These are phyloP conservation scores for Nipponia nippon DNA, from an alignment of 2,113 vertebrate genomes.

Conservation along the genomic window DNA sequence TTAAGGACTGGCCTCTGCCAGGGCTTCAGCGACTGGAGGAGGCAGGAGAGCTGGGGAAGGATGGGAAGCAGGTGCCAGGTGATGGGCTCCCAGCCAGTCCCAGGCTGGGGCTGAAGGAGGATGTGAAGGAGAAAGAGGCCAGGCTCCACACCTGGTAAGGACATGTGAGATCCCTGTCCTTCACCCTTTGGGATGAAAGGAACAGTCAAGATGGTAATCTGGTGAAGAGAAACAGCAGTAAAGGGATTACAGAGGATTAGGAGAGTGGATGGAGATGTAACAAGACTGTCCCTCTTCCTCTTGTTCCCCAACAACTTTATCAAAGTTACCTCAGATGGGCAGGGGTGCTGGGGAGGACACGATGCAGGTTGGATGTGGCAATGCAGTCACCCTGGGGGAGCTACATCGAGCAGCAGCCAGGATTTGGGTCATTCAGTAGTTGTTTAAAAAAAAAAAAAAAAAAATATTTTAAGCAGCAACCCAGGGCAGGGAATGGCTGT, in stretches of 20 bases:
- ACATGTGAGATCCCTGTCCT: background rate
- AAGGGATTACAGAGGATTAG: background rate
- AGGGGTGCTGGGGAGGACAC: fast-evolving
- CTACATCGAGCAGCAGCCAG: background rate
- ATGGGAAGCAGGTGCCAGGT: background rate
- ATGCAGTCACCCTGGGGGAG: background rate
- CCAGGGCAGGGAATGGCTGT: background rate
- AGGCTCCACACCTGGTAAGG: background rate
- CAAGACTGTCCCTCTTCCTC: background rate
- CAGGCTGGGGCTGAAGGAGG: background rate
- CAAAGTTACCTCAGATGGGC: background rate
- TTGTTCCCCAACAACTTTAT: background rate
- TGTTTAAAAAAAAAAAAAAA: background rate
- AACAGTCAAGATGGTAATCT: background rate
- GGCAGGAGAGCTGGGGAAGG: background rate
- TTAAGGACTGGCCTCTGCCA: background rate
- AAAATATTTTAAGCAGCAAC: constrained; percentile 14
- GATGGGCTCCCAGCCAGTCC: background rate
- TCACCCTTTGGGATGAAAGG: background rate
- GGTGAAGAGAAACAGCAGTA: background rate
- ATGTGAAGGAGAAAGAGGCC: background rate
- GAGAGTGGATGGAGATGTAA: background rate
- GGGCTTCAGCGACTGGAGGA: background rate
- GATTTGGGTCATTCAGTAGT: constrained; percentile 42
- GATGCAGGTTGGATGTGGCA: background rate